These are phyloP conservation scores for Palythoa grandis DNA, from an alignment of 92 coral and sea anemone genomes.

Conservation along the genomic window DNA sequence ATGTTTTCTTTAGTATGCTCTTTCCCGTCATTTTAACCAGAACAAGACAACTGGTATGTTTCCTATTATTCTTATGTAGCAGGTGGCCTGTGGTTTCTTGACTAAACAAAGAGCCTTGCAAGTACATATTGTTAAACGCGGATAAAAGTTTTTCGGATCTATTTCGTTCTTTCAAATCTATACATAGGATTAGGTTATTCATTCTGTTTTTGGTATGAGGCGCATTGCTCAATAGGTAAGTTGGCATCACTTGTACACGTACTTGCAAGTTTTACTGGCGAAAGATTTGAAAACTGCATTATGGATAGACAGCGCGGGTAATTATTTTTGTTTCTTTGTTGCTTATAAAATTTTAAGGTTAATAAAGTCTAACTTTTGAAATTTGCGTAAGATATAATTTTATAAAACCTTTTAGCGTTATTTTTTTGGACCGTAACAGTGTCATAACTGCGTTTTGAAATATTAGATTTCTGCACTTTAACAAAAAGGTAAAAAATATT, in stretches of 20 bases:
- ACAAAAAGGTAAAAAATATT: too few species aligned
- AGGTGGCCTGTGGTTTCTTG: not conserved
- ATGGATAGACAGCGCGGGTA: not conserved
- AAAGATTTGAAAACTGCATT: too few species aligned
- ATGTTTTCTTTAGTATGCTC: not conserved
- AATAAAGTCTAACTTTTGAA: not conserved
- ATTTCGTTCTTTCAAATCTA: not conserved
- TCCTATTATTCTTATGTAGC: not conserved
- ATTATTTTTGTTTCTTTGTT: not conserved
- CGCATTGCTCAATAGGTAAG: not conserved
- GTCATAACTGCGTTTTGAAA: too few species aligned
- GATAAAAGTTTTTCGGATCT: not conserved
- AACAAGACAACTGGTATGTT: not conserved
- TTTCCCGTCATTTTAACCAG: not conserved
- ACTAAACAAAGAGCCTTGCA: constrained; percentile 2
- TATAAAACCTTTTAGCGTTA: too few species aligned
- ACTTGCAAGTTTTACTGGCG: too few species aligned
- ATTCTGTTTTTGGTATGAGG: not conserved
- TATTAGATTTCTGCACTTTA: too few species aligned
- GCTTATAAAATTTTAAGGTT: not conserved
- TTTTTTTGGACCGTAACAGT: too few species aligned
- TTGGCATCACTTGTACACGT: not conserved
- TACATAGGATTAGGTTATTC: not conserved
- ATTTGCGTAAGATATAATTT: too few species aligned
- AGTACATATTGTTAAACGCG: not conserved